Conservation (phyloP, 2,797 vertebrate genomes). For the Fundulus diaphanus region DNA sequence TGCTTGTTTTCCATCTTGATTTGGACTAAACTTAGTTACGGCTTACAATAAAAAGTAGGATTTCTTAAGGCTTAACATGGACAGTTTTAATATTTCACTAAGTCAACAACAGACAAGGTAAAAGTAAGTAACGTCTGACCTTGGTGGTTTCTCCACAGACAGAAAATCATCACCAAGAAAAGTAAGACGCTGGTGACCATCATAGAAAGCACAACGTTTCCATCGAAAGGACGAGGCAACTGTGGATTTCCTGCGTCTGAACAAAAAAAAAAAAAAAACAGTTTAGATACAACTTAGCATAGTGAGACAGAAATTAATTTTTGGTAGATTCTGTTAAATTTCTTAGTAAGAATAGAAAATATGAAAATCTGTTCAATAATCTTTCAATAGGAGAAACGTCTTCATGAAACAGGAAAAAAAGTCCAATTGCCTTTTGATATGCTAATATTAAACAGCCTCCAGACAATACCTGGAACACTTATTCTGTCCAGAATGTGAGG, state of each 20-base stretch:
- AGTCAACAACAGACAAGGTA: background rate
- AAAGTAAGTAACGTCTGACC: background rate
- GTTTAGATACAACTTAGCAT: background rate
- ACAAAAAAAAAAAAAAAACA: constrained; percentile 6
- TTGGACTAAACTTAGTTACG: background rate
- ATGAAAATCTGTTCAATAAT: too few relatives aligned
- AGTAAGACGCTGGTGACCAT: background rate
- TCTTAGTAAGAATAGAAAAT: too few relatives aligned
- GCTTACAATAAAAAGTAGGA: background rate
- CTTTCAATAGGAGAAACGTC: background rate
- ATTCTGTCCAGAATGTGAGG: too few relatives aligned
- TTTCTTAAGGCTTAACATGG: background rate
- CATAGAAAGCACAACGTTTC: constrained; percentile 3
- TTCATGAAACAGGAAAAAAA: background rate
- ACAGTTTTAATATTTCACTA: too few relatives aligned
- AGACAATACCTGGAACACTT: too few relatives aligned
- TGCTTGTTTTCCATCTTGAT: background rate
- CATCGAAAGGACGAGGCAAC: background rate
- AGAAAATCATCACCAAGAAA: background rate
- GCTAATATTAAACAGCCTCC: too few relatives aligned
- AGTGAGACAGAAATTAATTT: background rate
- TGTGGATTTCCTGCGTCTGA: background rate
- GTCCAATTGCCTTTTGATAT: too few relatives aligned
- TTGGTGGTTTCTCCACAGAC: background rate
- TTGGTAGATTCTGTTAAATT: too few relatives aligned